Conservation (phyloP, 2,113 vertebrate genomes). For the Tiliqua scincoides region DNA sequence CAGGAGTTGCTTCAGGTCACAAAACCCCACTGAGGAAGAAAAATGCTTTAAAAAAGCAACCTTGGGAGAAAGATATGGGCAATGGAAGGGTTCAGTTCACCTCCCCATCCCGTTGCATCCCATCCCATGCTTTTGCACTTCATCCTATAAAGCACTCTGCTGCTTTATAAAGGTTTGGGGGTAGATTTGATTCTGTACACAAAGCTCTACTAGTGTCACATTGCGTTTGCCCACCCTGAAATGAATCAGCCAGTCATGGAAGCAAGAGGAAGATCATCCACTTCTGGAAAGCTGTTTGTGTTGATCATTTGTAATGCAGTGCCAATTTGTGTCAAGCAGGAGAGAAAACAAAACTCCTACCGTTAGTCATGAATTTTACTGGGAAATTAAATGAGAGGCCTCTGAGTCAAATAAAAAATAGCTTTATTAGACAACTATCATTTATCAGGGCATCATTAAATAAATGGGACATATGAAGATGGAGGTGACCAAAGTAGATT, state of each 20-base stretch:
- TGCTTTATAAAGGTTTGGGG: background rate
- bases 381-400: conserved; percentile 10
- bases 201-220: background rate
- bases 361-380: background rate
- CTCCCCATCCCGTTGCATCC: background rate
- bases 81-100: background rate
- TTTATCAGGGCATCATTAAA: background rate
- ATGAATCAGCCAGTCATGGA: background rate
- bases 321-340: background rate
- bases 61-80: too few species aligned
- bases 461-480: background rate
- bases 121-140: too few species aligned
- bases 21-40: background rate
- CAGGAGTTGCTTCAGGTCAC: background rate
- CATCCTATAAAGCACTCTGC: background rate
- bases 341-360: background rate
- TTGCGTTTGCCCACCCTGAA: background rate
- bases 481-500: background rate
- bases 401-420: background rate
- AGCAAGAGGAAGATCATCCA: too few species aligned
- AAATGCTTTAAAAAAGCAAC: background rate
- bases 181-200: background rate
- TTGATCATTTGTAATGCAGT: background rate
- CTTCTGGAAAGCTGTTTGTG: background rate
- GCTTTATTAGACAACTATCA: background rate